A percentile compares a stretch with the other conserved stretches of the same genome.
These are phyloP conservation scores for Aphelenchoides avenae DNA, from an alignment of 1,140 invertebrate genomes.

Conservation along the genomic window DNA sequence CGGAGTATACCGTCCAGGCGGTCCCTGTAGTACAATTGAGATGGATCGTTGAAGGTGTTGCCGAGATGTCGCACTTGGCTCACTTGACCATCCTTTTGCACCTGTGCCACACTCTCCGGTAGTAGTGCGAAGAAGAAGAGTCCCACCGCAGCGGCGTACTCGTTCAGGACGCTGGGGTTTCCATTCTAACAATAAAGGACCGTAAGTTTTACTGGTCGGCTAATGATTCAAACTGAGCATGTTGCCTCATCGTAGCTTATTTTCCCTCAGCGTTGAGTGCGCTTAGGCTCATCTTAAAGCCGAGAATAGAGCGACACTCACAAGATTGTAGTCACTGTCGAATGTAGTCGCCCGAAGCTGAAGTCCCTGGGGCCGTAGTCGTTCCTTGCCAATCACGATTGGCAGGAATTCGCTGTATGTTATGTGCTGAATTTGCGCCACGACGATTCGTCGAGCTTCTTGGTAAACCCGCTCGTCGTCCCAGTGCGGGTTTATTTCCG, in stretches of 20 bases:
- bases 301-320: too few species aligned
- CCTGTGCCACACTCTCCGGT: slow-evolving; percentile 38
- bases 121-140: slow-evolving; percentile 52
- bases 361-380: slow-evolving; percentile 32
- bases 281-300: too few species aligned
- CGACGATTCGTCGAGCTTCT: slow-evolving; percentile 74
- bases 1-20: slow-evolving; percentile 26
- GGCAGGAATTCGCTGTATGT: slow-evolving; percentile 61
- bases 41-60: slow-evolving; percentile 47
- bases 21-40: slow-evolving; percentile 34
- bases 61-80: slow-evolving; percentile 21
- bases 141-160: slow-evolving; percentile 52
- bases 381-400: slow-evolving; percentile 54
- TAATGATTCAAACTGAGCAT: neutral
- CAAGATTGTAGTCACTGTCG: slow-evolving; percentile 55
- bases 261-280: neutral
- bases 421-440: slow-evolving; percentile 57
- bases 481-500: slow-evolving; percentile 94
- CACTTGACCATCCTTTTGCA: slow-evolving; percentile 17
- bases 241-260: neutral
- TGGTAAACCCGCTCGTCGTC: slow-evolving; percentile 88
- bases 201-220: too few species aligned
- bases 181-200: slow-evolving; percentile 43
- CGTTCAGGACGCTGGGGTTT: slow-evolving; percentile 48
- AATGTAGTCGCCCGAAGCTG: slow-evolving; percentile 38